Evolutionary conservation across 2,113 vertebrate genomes (phyloP).

Genomic region (Quiscalus mexicanus): DNA sequence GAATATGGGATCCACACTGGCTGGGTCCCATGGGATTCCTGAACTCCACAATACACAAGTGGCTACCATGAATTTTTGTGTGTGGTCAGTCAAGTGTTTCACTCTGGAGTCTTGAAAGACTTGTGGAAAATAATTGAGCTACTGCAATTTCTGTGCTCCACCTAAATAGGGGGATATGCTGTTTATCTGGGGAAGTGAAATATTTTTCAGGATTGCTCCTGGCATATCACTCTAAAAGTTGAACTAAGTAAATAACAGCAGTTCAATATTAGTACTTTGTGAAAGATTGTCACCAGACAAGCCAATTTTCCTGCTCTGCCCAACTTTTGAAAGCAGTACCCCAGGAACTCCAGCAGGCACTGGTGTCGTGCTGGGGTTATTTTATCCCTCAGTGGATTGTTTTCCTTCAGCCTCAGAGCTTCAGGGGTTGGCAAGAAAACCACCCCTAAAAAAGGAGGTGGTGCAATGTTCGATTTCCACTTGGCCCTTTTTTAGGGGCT

Average conservation of each 20-base stretch:
- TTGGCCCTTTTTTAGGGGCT: neutral
- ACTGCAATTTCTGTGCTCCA: neutral
- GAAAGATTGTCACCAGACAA: neutral
- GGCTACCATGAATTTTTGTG: fast-evolving
- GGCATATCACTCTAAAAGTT: neutral
- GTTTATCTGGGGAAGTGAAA: neutral
- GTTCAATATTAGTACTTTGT: neutral
- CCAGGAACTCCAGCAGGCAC: neutral
- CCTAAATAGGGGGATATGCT: fast-evolving
- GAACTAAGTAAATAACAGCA: neutral
- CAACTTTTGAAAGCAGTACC: neutral
- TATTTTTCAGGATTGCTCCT: neutral
- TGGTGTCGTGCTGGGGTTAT: neutral
- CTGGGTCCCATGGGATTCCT: too few relatives aligned
- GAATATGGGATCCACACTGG: fast-evolving
- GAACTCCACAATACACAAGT: fast-evolving
- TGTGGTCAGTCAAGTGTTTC: neutral
- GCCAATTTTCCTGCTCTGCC: neutral
- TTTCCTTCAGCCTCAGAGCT: neutral
- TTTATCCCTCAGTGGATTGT: neutral
- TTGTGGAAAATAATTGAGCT: neutral
- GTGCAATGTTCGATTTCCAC: neutral
- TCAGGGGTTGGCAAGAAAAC: neutral
- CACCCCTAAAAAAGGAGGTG: neutral
- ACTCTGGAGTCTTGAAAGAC: neutral